Base-by-base conservation (phyloP, 2,888 invertebrate genomes). In the Myathropa florea region DNA sequence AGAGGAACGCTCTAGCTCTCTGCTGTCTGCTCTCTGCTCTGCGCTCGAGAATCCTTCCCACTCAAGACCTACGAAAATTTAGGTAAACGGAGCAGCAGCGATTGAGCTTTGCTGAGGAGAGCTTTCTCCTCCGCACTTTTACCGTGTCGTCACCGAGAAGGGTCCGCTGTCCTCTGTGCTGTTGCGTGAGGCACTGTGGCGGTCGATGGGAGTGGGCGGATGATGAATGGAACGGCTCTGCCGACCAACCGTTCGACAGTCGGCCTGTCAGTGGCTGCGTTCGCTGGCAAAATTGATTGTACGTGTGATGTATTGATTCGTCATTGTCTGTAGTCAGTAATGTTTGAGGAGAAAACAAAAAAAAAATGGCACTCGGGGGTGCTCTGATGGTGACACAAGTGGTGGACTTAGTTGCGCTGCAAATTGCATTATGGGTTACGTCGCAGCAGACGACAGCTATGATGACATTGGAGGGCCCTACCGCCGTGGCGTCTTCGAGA, bases 251-350 rank as follows among this genome's bases (percentile, higher is more conserved):
- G 30, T 30, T 9, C 30, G 46, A 46, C 46, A 46, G 46, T 46
- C 18, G n/a, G 18, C n/a, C 46, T 46, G 18, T 46, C 46, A 46
- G 39, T 60, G 12, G 67, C 53, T 23, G 18, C 59, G 14, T 67
- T 39, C 67, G 60, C 46, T 72, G 77, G 60, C 70, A 60, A 70
- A 77, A 85, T 78, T 77, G 46, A 63, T 82, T 64, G 57, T 70
- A 68, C 76, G 46, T 82, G 64, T 63, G 82, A 79, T 85, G 73
- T 85, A 85, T 85, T 85, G 85, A 85, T 85, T 78, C 78, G 67
- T 77, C 84, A 77, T 46, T 81, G 77, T 85, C 77, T 77, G 68
- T 68, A 67, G 24, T 24, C 60, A 59, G 28, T 67, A 77, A 33
- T 61, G 33, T 59, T 23, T 46, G n/a, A 24, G 21, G 18, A 4